Conservation (phyloP, 2,797 vertebrate genomes). For the Pseudomugil tenellus region DNA sequence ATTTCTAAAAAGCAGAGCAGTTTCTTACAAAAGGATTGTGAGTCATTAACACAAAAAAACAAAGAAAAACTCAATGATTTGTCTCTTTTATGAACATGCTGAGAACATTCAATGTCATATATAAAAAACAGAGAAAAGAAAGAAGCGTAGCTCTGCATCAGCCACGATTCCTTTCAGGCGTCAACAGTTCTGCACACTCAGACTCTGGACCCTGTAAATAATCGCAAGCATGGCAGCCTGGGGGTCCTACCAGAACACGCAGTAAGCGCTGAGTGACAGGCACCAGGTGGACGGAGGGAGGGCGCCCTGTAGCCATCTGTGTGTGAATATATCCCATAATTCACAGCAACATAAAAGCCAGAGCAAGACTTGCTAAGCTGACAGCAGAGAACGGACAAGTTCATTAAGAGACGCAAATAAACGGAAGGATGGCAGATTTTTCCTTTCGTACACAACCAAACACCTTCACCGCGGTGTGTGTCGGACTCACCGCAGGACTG, state of each 20-base stretch:
- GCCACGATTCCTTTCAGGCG: not conserved
- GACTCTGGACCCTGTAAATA: slow-evolving; percentile 67
- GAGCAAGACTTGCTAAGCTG: not conserved
- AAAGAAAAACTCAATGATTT: too few relatives aligned
- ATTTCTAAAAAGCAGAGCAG: not conserved
- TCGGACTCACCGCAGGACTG: too few relatives aligned
- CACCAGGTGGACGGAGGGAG: slow-evolving; percentile 59
- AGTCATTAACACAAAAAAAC: too few relatives aligned
- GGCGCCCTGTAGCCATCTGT: not conserved
- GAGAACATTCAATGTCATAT: too few relatives aligned
- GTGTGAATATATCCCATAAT: slow-evolving; percentile 14
- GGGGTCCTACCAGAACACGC: slow-evolving; percentile 47
- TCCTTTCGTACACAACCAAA: not conserved
- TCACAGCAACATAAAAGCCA: not conserved
- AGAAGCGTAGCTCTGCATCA: not conserved
- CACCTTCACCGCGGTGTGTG: too few relatives aligned
- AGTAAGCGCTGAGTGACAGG: slow-evolving; percentile 67
- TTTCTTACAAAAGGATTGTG: too few relatives aligned
- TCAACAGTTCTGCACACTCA: slow-evolving; percentile 29
- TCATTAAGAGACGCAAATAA: not conserved
- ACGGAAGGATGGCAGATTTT: not conserved
- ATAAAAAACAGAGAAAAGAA: not conserved
- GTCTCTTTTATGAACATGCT: too few relatives aligned
- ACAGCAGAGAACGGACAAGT: not conserved
- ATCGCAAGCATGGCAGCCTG: slow-evolving; percentile 70